These are phyloP conservation scores for Harpagoxenus sublaevis DNA, from an alignment of 2,888 invertebrate genomes.

Conservation along the genomic window DNA sequence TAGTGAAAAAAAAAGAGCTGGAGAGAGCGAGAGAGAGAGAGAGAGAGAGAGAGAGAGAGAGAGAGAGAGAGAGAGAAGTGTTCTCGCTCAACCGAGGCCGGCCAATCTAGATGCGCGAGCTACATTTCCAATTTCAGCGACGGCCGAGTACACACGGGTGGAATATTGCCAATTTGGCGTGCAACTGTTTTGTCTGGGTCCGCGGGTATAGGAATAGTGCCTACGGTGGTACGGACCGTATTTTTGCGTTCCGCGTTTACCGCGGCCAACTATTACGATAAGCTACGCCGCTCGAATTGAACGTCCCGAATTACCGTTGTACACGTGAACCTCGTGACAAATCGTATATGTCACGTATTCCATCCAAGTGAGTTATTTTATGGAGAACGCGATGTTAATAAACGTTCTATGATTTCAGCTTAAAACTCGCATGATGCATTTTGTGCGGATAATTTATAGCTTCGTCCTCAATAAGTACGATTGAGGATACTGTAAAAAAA, in stretches of 20 bases:
- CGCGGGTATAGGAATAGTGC: slow-evolving; percentile 43
- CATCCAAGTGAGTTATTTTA: slow-evolving; percentile 11
- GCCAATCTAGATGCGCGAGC: slow-evolving; percentile 64
- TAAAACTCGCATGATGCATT: background rate
- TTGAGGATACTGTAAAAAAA: background rate
- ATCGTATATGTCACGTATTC: slow-evolving; percentile 30
- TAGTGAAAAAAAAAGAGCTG: slow-evolving; percentile 14
- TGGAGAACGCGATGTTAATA: background rate
- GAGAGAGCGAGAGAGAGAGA: no score
- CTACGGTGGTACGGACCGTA: slow-evolving; percentile 28
- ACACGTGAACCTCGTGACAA: slow-evolving; percentile 29
- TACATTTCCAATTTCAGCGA: slow-evolving; percentile 75
- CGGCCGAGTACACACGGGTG: slow-evolving; percentile 60
- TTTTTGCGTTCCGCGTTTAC: slow-evolving; percentile 45
- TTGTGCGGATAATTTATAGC: background rate
- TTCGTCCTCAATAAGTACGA: no score
- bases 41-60: slow-evolving; percentile 15
- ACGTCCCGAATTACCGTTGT: slow-evolving; percentile 45
- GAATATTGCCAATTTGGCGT: slow-evolving; percentile 63
- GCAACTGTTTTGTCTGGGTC: slow-evolving; percentile 54
- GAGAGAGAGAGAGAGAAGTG: slow-evolving; percentile 48
- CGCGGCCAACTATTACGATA: slow-evolving; percentile 53
- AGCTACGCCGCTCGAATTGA: slow-evolving; percentile 41
- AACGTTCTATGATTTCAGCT: background rate
- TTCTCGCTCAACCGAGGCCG: slow-evolving; percentile 65